Percentiles rank a stretch among this genome's conserved stretches.
Evolutionary conservation across 2,888 invertebrate species (phyloP).

Genomic region (Lycophotia porphyrea): DNA sequence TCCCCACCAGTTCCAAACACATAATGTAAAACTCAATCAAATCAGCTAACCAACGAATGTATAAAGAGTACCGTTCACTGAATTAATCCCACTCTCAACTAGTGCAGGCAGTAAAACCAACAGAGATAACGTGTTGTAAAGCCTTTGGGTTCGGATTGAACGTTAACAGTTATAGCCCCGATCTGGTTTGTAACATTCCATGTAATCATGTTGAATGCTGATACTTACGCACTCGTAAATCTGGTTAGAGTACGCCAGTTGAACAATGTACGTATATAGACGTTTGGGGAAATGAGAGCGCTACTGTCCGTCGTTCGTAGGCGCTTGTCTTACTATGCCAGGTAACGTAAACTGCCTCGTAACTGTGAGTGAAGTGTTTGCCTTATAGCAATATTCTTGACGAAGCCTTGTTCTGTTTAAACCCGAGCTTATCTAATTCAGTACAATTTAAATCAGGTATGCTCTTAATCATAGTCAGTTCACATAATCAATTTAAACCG

Average conservation of each 20-base stretch:
- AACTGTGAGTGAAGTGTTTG: constrained; percentile 13
- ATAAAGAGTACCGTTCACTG: constrained; percentile 48
- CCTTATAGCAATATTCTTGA: constrained; percentile 5
- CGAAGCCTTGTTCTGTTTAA: neutral
- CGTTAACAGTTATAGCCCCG: constrained; percentile 63
- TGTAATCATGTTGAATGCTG: constrained; percentile 56
- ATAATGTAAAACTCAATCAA: constrained; percentile 54
- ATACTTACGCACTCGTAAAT: constrained; percentile 60
- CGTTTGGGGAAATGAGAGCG: constrained; percentile 22
- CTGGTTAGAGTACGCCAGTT: constrained; percentile 40
- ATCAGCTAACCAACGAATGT: constrained; percentile 53
- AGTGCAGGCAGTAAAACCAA: constrained; percentile 62
- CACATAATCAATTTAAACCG: neutral
- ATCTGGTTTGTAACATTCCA: constrained; percentile 59
- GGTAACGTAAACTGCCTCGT: constrained; percentile 12
- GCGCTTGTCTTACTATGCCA: constrained; percentile 24
- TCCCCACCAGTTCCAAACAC: constrained; percentile 22
- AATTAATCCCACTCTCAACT: constrained; percentile 61
- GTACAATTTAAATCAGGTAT: constrained; percentile 2
- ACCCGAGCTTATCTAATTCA: neutral
- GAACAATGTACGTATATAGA: constrained; percentile 38
- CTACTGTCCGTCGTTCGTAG: constrained; percentile 18
- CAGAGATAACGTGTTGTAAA: constrained; percentile 58
- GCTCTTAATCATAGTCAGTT: neutral
- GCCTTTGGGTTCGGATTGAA: constrained; percentile 61